Evolutionary conservation across 1,140 invertebrate genomes (phyloP).

Genomic region (Bombus confusus): DNA sequence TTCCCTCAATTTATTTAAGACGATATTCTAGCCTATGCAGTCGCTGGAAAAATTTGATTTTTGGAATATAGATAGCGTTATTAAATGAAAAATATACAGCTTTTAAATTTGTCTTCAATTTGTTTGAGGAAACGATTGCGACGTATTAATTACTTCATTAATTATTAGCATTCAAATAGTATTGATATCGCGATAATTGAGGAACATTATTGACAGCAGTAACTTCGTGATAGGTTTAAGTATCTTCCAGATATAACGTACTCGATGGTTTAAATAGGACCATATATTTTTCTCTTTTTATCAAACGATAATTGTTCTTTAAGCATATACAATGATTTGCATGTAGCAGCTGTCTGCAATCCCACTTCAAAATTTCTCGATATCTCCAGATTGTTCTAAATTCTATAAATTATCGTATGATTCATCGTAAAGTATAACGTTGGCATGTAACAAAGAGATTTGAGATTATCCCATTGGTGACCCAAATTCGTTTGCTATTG

Average conservation of each 20-base stretch:
- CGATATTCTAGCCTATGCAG: too few species aligned
- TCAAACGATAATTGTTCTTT: neutral
- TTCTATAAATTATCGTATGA: neutral
- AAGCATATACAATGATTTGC: neutral
- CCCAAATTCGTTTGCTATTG: neutral
- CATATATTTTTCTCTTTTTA: neutral
- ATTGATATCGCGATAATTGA: too few species aligned
- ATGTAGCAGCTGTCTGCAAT: neutral
- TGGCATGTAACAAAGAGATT: constrained; percentile 12
- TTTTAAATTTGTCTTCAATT: too few species aligned
- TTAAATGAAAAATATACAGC: too few species aligned
- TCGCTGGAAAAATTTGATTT: too few species aligned
- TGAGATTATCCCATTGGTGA: constrained; percentile 9
- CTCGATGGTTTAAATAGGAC: neutral
- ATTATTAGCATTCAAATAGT: too few species aligned
- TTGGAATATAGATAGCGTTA: too few species aligned
- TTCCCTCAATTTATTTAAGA: too few species aligned
- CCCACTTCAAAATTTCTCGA: neutral
- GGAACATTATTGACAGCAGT: neutral
- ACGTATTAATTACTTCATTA: too few species aligned
- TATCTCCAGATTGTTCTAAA: neutral
- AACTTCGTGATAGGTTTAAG: too few species aligned
- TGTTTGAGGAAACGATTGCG: too few species aligned
- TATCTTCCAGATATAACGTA: neutral
- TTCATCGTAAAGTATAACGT: constrained; percentile 8